Percentiles rank a stretch among this genome's conserved stretches.
These are phyloP conservation scores for Pipistrellus nathusii DNA, from an alignment of 2,797 vertebrate genomes.

Conservation along the genomic window DNA sequence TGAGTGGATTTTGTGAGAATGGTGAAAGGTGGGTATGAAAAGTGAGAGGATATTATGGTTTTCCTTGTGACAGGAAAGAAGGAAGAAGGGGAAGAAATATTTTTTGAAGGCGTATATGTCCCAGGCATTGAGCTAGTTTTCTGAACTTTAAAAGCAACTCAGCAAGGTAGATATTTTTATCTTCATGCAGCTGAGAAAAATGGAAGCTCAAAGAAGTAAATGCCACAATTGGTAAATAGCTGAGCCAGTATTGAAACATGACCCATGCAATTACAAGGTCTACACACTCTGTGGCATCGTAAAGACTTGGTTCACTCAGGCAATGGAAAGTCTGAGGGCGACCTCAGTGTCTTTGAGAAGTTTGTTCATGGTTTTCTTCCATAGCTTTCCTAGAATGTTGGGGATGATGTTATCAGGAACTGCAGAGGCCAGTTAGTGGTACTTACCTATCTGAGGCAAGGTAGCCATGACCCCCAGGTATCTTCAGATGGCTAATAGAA, in stretches of 20 bases:
- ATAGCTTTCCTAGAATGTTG: background rate
- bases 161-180: background rate
- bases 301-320: background rate
- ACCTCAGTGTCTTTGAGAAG: background rate
- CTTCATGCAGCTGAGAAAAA: background rate
- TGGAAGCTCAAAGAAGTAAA: background rate
- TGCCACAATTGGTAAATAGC: background rate
- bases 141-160: background rate
- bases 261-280: background rate
- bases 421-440: background rate
- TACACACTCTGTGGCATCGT: background rate
- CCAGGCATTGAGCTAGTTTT: background rate
- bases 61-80: background rate
- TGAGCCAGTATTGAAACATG: background rate
- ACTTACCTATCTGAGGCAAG: background rate
- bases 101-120: background rate
- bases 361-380: background rate
- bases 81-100: background rate
- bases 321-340: background rate
- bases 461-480: background rate
- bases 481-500: background rate
- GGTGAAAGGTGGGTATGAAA: background rate
- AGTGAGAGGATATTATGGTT: background rate
- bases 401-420: background rate
- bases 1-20: background rate